Conservation (phyloP, 1,140 invertebrate genomes). For the Drosophila navojoa region DNA sequence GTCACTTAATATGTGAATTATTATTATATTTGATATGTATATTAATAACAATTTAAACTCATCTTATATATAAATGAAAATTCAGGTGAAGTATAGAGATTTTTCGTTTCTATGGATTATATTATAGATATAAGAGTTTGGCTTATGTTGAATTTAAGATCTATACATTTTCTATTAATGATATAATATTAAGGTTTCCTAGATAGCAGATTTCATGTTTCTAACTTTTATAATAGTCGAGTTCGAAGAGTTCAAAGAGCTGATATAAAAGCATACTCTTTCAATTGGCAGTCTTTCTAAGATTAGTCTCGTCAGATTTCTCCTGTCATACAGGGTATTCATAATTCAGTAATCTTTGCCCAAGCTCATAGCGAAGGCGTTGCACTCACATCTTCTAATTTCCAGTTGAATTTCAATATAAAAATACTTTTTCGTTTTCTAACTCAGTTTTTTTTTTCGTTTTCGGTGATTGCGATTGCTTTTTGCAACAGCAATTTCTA, state of each 20-base stretch:
- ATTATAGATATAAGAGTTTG: no score
- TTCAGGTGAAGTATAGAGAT: no score
- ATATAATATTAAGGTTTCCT: no score
- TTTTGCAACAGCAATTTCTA: conserved; percentile 54
- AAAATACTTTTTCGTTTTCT: conserved; percentile 30
- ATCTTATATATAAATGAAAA: no score
- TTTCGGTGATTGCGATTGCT: conserved; percentile 7
- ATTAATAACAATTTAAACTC: no score
- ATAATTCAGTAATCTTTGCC: neutral
- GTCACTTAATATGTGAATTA: no score
- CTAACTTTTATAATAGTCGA: neutral
- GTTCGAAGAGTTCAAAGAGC: neutral
- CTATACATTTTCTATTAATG: no score
- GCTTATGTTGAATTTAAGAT: no score
- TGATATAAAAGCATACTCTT: no score
- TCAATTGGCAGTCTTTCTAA: no score
- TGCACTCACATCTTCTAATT: neutral
- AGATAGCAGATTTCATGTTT: neutral
- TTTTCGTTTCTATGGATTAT: no score
- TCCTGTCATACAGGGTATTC: conserved; percentile 7
- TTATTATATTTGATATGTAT: no score
- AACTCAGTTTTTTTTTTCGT: conserved; percentile 21
- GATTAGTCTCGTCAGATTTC: neutral
- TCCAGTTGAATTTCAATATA: conserved; percentile 48
- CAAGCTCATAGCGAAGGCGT: conserved; percentile 21